Base-by-base conservation (phyloP, 30 jellyfish, hydroid and myxozoan genomes). In the Cassiopea xamachana region DNA sequence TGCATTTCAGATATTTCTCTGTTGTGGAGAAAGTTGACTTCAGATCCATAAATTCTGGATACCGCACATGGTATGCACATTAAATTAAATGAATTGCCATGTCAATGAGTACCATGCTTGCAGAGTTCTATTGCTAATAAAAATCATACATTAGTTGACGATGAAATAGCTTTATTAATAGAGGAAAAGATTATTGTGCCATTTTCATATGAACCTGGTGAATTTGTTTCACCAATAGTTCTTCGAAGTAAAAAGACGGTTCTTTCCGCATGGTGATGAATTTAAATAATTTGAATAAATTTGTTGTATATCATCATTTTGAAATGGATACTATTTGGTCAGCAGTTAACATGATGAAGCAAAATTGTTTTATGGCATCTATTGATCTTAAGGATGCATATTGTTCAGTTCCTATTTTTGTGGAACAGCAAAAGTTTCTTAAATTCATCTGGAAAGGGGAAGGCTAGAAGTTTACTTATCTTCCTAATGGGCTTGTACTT, bases 181-280 rank as follows among this genome's bases (percentile, higher is more conserved):
- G 47, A 46, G 39, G 55, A 78, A 44, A 69, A 69, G 48, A 49
- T 78, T 48, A 78, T 78, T 78, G 47, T 48, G 18, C 46, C 49
- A 10, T 78, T 48, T 44, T 4, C 45, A n/a, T 48, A 78, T 17
- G 27, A 45, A 55, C 19, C 5, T 4, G 90, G 48, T 62, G 70
- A 81, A n/a, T 58, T 60, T 60, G 80, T 81, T 19, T 81, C 90
- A 10, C 90, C 68, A 45, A 81, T 81, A 12, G 60, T 81, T 81
- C 67, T 43, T 12, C 81, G 81, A 18, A 49, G 44, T 46, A 81
- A 81, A 81, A 81, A 19, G 90, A 81, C 62, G 90, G 90, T 27
- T 61, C 90, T 16, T 61, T 49, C 49, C 60, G 90, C 60, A 48
- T 81, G 79, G 70, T 81, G 2, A 44, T 81, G 15, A 81, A 81